phyloP scores from a whole-genome alignment of 2,888 invertebrate genomes.

The Clanis bilineata region DNA sequence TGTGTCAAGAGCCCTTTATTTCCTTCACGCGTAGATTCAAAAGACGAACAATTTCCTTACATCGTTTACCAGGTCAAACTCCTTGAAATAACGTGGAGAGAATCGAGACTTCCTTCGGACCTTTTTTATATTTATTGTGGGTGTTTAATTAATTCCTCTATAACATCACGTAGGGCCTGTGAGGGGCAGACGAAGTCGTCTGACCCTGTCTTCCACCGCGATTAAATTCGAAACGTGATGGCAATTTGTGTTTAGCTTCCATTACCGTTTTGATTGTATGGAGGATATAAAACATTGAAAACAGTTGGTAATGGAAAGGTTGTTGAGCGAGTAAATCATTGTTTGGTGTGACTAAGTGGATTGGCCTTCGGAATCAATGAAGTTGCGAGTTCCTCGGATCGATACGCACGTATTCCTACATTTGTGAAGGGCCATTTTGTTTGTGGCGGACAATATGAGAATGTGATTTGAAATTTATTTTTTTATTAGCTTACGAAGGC shows the following conservation, averaged over 20 bases:
- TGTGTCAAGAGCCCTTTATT: slow-evolving; percentile 4
- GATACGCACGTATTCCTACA: slow-evolving; percentile 22
- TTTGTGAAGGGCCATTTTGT: slow-evolving; percentile 32
- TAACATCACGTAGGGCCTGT: slow-evolving; percentile 60
- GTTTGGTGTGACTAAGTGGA: slow-evolving; percentile 39
- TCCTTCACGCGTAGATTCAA: slow-evolving; percentile 30
- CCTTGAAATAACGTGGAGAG: slow-evolving; percentile 17
- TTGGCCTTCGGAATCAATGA: slow-evolving; percentile 38
- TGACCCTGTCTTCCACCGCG: slow-evolving; percentile 38
- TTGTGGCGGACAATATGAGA: slow-evolving; percentile 24
- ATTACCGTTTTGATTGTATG: slow-evolving; percentile 11
- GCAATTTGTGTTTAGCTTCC: slow-evolving; percentile 8
- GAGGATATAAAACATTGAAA: slow-evolving; percentile 17
- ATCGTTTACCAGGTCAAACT: slow-evolving; percentile 38
- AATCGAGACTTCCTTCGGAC: slow-evolving; percentile 39
- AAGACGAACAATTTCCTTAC: slow-evolving; percentile 27
- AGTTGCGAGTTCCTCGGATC: slow-evolving; percentile 26
- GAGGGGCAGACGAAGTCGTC: slow-evolving; percentile 36
- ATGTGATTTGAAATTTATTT: no score
- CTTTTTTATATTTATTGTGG: slow-evolving; percentile 38
- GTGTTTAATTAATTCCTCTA: slow-evolving; percentile 63
- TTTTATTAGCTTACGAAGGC: not conserved
- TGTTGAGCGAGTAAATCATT: slow-evolving; percentile 20
- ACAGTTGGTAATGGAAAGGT: slow-evolving; percentile 20
- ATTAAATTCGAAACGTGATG: slow-evolving; percentile 20